Conservation (phyloP, 2,113 vertebrate species). For the Paradoxurus hermaphroditus region DNA sequence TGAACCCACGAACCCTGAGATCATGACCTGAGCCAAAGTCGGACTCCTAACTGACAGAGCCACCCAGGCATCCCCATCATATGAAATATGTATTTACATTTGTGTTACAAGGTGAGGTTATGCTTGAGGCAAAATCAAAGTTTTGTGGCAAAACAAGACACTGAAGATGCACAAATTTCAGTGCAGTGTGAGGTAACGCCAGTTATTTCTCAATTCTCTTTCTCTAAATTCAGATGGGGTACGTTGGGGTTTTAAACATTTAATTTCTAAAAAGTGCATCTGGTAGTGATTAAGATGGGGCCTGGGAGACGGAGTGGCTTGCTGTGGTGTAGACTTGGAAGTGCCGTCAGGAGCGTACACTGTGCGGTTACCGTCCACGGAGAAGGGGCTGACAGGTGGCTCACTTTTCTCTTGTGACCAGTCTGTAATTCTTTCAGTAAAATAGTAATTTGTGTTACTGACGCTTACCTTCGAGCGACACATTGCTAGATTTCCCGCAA, state of each 20-base stretch:
- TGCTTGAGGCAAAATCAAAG: constrained; percentile 46
- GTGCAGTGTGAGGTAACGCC: constrained; percentile 55
- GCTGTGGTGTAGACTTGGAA: constrained; percentile 78
- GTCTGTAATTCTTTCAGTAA: constrained; percentile 74
- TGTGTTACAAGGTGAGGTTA: neutral
- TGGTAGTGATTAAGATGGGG: constrained; percentile 77
- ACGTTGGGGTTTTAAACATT: constrained; percentile 76
- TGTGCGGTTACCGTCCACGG: constrained; percentile 56
- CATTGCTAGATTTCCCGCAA: neutral
- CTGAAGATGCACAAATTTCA: constrained; percentile 63
- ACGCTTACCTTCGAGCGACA: constrained; percentile 30
- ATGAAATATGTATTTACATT: neutral
- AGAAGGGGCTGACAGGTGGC: neutral
- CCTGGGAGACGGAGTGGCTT: constrained; percentile 39
- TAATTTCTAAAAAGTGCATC: constrained; percentile 78
- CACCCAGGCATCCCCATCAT: too few species aligned
- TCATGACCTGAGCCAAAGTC: too few species aligned
- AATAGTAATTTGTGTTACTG: neutral
- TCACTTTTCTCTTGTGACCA: constrained; percentile 72
- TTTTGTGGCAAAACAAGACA: constrained; percentile 52
- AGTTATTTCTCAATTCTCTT: constrained; percentile 64
- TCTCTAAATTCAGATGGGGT: constrained; percentile 74
- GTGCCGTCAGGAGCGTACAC: constrained; percentile 72
- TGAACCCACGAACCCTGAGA: too few species aligned
- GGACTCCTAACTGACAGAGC: too few species aligned